These are phyloP conservation scores for Orthonevra nobilis DNA, from an alignment of 2,888 invertebrate species.

Conservation along the genomic window DNA sequence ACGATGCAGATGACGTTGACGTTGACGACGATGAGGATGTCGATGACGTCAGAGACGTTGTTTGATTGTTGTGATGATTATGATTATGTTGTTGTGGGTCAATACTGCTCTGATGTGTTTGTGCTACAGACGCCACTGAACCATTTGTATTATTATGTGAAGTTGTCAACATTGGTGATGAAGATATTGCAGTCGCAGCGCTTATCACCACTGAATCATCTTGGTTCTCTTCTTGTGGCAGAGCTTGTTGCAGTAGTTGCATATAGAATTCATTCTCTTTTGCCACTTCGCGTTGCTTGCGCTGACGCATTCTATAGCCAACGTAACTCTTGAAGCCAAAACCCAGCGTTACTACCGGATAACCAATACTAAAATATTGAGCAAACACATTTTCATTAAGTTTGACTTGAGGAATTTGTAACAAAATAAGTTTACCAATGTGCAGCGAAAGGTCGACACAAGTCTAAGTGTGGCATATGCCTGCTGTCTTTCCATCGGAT, in stretches of 20 bases:
- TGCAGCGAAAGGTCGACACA: conserved; percentile 97
- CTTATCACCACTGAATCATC: conserved; percentile 70
- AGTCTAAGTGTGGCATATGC: conserved; percentile 92
- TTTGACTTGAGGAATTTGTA: no score
- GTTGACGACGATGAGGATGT: conserved; percentile 46
- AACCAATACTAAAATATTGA: conserved; percentile 94
- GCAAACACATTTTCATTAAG: no score
- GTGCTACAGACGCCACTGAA: conserved; percentile 44
- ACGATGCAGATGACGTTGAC: conserved; percentile 37
- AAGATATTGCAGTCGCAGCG: conserved; percentile 56
- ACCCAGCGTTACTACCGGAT: conserved; percentile 96
- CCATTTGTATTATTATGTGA: conserved; percentile 54
- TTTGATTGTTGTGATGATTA: conserved; percentile 60
- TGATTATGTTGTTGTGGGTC: conserved; percentile 65
- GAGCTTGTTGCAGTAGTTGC: conserved; percentile 93
- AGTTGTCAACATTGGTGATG: conserved; percentile 62
- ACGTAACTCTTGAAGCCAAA: conserved; percentile 97
- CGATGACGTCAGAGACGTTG: conserved; percentile 43
- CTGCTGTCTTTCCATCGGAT: conserved; percentile 91
- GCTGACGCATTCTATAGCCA: conserved; percentile 92
- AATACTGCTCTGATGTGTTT: conserved; percentile 30
- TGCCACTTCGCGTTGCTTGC: conserved; percentile 95
- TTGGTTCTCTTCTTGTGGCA: conserved; percentile 84
- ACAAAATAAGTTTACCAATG: no score
- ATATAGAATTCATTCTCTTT: conserved; percentile 97